phyloP scores from a whole-genome alignment of 1,140 invertebrate species.

The Dreissena polymorpha region DNA sequence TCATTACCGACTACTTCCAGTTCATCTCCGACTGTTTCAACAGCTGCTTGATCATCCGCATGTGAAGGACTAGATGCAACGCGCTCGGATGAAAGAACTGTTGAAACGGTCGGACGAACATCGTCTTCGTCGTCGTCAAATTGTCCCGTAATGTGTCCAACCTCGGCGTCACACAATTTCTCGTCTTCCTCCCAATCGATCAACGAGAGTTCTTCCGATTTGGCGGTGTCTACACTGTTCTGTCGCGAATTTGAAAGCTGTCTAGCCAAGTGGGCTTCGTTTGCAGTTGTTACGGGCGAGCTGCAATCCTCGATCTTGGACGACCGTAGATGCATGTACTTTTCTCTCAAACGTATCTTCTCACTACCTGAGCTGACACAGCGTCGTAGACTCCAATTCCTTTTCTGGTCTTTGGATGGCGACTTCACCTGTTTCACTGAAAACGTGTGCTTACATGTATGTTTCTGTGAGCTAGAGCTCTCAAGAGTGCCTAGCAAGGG shows the following conservation, averaged over 20 bases:
- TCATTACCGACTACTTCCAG: not conserved
- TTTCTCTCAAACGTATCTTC: conserved; percentile 38
- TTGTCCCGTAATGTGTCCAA: conserved; percentile 45
- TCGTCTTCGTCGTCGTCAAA: conserved; percentile 48
- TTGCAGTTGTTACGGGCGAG: conserved; percentile 10
- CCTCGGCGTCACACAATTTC: conserved; percentile 53
- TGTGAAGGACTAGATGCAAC: not conserved
- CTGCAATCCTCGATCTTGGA: conserved; percentile 35
- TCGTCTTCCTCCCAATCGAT: conserved; percentile 57
- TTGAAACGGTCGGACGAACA: conserved; percentile 18
- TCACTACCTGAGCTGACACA: conserved; percentile 49
- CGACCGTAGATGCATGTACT: conserved; percentile 44
- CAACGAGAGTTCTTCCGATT: conserved; percentile 43
- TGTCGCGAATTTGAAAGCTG: conserved; percentile 20
- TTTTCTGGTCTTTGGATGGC: conserved; percentile 18
- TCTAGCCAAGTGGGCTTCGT: not conserved
- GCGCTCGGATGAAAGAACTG: not conserved
- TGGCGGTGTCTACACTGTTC: conserved; percentile 14
- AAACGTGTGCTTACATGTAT: conserved; percentile 52
- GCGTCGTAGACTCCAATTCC: conserved; percentile 32
- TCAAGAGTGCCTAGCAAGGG: conserved; percentile 51
- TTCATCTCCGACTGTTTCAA: not conserved
- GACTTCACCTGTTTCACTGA: conserved; percentile 39
- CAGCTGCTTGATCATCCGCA: not conserved
- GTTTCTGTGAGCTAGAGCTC: conserved; percentile 28